Evolutionary conservation across 2,888 invertebrate species (phyloP).

Genomic region (Orchestes rusci): DNA sequence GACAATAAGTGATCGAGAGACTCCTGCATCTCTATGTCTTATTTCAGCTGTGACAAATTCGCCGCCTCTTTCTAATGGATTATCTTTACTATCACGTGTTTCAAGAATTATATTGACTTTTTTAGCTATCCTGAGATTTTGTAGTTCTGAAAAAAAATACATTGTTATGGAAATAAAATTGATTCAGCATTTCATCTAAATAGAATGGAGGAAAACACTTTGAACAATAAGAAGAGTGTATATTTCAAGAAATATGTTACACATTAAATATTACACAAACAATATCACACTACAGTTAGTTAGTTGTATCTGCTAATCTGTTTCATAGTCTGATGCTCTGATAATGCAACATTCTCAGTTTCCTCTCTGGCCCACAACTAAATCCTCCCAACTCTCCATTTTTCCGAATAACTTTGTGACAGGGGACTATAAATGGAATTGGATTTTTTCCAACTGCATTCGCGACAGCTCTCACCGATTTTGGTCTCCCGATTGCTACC

Average conservation of each 20-base stretch:
- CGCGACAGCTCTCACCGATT: conserved; percentile 39
- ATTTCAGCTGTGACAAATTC: conserved; percentile 53
- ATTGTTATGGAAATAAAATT: background rate
- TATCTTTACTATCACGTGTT: conserved; percentile 55
- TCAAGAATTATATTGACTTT: conserved; percentile 55
- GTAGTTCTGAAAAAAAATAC: conserved; percentile 42
- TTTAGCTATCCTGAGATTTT: conserved; percentile 56
- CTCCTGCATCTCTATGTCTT: conserved; percentile 47
- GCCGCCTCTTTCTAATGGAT: conserved; percentile 60
- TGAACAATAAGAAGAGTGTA: too few relatives aligned
- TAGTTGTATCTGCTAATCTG: background rate
- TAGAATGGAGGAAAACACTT: too few relatives aligned
- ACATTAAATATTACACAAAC: background rate
- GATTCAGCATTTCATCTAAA: too few relatives aligned
- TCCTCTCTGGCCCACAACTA: conserved; percentile 35
- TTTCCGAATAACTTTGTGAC: conserved; percentile 40
- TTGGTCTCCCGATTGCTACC: conserved; percentile 35
- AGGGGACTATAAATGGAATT: conserved; percentile 39
- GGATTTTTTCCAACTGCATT: conserved; percentile 39
- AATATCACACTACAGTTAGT: background rate
- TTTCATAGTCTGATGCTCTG: conserved; percentile 27
- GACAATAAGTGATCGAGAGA: conserved; percentile 42
- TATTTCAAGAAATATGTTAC: too few relatives aligned
- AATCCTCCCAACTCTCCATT: conserved; percentile 36
- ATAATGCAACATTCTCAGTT: conserved; percentile 33